Base-by-base conservation (phyloP, 2,797 vertebrate genomes). In the Bufotes viridis region DNA sequence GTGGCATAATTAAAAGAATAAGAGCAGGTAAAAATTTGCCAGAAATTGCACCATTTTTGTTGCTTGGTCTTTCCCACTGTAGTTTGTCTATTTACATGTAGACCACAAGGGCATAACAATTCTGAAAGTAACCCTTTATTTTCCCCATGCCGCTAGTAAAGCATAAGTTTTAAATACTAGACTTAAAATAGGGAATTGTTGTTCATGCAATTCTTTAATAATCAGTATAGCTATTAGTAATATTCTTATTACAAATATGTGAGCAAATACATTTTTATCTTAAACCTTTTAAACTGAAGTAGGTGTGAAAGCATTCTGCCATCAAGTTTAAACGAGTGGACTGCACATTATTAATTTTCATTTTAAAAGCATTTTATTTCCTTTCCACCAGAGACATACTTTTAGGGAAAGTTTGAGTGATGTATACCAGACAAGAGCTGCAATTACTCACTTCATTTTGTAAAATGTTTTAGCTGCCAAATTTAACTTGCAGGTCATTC, bases 401-500 rank as follows among this genome's bases (percentile, higher is more conserved):
- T 76, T 76, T 51, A 49, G 58, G 55, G 18, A 49, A 65, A 42
- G 60, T 24, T 55, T 75, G 14, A 87, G 57, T 87, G 57, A 82
- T 82, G 42, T 82, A 82, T 75, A 55, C 22, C 79, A 87, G 79
- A 63, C 57, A 74, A 49, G 85, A 18, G 79, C 24, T 63, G 70
- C 29, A 81, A 74, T 87, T 75, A 87, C 55, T 81, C 69, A 81
- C 80, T 82, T 75, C 67, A 82, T 81, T 65, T 61, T 57, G 18
- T 76, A 65, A 81, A 72, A 87, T 87, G 67, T 29, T 82, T 87
- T 65, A 82, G n/a, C 80, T 87, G 86, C 70, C 79, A 76, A 82
- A 87, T 76, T 82, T 87, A 76, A 82, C 86, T 87, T 76, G 57
- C 86, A 87, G 80, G 86, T 82, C 86, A 87, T 87, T 75, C 69